Conservation (phyloP, 1,140 invertebrate genomes). For the Nasonia giraulti region DNA sequence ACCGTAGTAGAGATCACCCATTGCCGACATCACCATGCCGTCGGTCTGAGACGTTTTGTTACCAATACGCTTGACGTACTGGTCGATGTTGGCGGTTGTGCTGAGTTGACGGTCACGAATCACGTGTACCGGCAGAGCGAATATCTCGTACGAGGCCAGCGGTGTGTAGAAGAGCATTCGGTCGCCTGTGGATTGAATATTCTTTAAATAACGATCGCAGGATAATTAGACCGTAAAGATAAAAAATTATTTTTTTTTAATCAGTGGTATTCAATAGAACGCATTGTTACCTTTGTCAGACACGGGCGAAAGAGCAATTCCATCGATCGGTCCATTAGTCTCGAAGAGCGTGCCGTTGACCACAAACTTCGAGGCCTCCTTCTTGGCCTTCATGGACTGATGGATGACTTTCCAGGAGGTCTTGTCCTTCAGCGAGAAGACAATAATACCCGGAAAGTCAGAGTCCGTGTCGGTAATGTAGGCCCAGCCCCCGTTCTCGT, state of each 20-base stretch:
- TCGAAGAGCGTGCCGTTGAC: constrained; percentile 74
- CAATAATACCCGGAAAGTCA: constrained; percentile 78
- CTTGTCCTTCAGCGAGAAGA: constrained; percentile 76
- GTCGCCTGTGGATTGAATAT: constrained; percentile 56
- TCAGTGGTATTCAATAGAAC: neutral
- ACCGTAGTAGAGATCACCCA: constrained; percentile 78
- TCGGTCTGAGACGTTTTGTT: constrained; percentile 76
- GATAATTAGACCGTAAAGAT: neutral
- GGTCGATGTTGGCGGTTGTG: constrained; percentile 59
- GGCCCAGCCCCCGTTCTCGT: constrained; percentile 77
- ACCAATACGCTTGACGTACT: constrained; percentile 74
- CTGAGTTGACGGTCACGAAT: constrained; percentile 66
- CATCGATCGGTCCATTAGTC: constrained; percentile 75
- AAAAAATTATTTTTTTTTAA: too few relatives aligned
- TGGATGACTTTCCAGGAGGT: constrained; percentile 80
- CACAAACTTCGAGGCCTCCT: constrained; percentile 71
- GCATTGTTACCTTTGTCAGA: neutral
- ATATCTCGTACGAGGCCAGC: constrained; percentile 76
- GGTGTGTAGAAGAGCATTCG: constrained; percentile 78
- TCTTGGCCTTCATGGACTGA: constrained; percentile 74
- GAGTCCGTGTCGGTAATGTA: constrained; percentile 81
- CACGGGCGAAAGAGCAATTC: constrained; percentile 78
- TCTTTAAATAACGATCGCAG: neutral
- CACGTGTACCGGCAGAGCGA: constrained; percentile 74
- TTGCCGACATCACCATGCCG: constrained; percentile 80